Evolutionary conservation across 2,113 vertebrate genomes (phyloP).

Genomic region (Tapirus terrestris): DNA sequence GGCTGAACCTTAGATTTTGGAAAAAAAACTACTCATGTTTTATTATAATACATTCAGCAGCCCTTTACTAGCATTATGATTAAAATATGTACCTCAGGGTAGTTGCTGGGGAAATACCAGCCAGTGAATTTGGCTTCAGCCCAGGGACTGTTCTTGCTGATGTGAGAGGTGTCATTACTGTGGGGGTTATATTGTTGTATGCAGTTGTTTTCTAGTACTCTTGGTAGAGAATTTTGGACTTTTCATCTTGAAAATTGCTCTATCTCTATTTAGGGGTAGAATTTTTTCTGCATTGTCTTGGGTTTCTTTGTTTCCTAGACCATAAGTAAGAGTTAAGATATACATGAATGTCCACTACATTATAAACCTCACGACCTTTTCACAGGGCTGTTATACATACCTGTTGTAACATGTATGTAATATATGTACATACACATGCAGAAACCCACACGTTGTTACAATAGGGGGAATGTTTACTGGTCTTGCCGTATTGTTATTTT

Average conservation of each 20-base stretch:
- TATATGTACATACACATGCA: background rate
- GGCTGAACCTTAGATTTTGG: conserved; percentile 10
- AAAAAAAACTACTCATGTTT: conserved; percentile 50
- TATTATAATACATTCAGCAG: conserved; percentile 55
- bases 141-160: background rate
- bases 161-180: background rate
- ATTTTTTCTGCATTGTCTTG: background rate
- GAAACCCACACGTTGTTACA: background rate
- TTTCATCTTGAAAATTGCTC: conserved; percentile 40
- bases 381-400: background rate
- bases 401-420: background rate
- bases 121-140: conserved; percentile 34
- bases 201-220: conserved; percentile 20
- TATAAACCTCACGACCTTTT: background rate
- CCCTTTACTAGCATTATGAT: conserved; percentile 20
- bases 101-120: conserved; percentile 38
- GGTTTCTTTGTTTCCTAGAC: background rate
- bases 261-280: background rate
- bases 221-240: background rate
- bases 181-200: background rate
- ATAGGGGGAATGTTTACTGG: background rate
- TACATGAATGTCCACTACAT: background rate
- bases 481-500: conserved; percentile 33
- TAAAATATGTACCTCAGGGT: conserved; percentile 49
- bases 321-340: background rate